Base-by-base conservation (phyloP, 2,888 invertebrate genomes). In the Argyresthia goedartella region DNA sequence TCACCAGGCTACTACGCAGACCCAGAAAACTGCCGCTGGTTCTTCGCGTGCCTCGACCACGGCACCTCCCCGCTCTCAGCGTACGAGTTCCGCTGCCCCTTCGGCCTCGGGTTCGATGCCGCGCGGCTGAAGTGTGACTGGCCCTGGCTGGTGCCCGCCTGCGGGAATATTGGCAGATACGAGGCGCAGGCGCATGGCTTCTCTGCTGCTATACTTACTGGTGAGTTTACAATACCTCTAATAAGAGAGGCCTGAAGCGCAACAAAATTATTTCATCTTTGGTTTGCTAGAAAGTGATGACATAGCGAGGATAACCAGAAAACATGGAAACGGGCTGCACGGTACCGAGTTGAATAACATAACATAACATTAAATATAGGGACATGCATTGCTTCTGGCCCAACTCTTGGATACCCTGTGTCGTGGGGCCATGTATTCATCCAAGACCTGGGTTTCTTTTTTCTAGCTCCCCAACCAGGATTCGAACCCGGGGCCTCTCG, bases 21-120 rank as follows among this genome's bases (percentile, higher is more conserved):
- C 71, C 93, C 93, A 0, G 92, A 92, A 69, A 93, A 94, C 76
- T 94, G 94, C 59, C 89, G 93, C 53, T 94, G 93, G 93, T 94
- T 94, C 88, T 94, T 93, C 74, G 93, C 94, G 25, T 94, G 94
- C 65, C 78, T 92, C 53, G 92, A 93, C 71, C 91, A 92, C 66
- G 91, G 92, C 62, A 88, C 87, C 63, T 79, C 89, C 0, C 81
- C 88, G 0, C 69, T 90, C 56, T 89, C 90, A 0, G 92, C 93
- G 0, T 94, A 93, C 75, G 94, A 94, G 80, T 94, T 94, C 81
- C 89, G 93, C 50, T 94, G 94, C 66, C 94, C 94, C 0, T 94
- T 91, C 69, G 93, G 93, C 0, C 84, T 94, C 14, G 93, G 92
- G 7, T 94, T 93, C 71, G 93, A 94, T 64, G 91, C 93, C 50